Evolutionary conservation across 2,797 vertebrate species (phyloP).

Genomic region (Momotus momota): DNA sequence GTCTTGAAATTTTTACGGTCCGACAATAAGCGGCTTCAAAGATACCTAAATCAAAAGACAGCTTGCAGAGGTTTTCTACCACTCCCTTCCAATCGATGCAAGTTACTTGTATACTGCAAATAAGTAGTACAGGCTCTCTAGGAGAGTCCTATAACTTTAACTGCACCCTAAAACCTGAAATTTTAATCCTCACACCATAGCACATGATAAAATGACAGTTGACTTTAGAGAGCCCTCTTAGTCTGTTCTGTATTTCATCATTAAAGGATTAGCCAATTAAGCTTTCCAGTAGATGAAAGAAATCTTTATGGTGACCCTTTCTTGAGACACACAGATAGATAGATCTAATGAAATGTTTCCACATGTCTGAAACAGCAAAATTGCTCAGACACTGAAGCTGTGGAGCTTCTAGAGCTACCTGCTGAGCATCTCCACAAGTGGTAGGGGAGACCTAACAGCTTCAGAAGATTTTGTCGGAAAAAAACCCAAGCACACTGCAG

Average conservation of each 20-base stretch:
- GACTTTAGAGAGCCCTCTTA: not conserved
- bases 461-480: not conserved
- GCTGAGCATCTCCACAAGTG: not conserved
- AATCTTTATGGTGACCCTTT: not conserved
- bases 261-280: conserved; percentile 36
- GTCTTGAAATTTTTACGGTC: not conserved
- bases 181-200: not conserved
- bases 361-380: not conserved
- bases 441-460: not conserved
- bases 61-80: not conserved
- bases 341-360: not conserved
- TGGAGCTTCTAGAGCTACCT: conserved; percentile 12
- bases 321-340: conserved; percentile 15
- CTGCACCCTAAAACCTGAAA: not conserved
- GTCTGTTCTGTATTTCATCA: not conserved
- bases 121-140: not conserved
- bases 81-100: not conserved
- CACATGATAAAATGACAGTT: not conserved
- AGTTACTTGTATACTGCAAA: not conserved
- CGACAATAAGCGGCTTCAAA: not conserved
- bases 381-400: not conserved
- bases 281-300: not conserved
- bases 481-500: not conserved
- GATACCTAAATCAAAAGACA: not conserved
- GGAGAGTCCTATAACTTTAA: not conserved